These are phyloP conservation scores for Anaspis maculata DNA, from an alignment of 2,888 invertebrate genomes.

Conservation along the genomic window DNA sequence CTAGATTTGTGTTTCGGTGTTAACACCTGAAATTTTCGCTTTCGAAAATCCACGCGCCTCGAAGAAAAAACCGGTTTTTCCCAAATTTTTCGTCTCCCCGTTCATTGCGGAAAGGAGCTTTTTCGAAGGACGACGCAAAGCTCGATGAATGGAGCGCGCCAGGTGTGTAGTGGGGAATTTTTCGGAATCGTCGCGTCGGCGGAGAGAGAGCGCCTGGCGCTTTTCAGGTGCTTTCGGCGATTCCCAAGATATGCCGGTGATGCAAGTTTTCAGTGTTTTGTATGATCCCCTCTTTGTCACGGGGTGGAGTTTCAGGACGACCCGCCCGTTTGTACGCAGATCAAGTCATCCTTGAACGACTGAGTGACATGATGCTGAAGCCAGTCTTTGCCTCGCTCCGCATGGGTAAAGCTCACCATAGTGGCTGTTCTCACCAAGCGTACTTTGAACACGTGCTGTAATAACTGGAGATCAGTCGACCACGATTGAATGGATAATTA, in stretches of 20 bases:
- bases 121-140: too few relatives aligned
- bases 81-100: too few relatives aligned
- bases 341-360: conserved; percentile 42
- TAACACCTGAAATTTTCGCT: conserved; percentile 4
- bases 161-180: too few relatives aligned
- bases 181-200: too few relatives aligned
- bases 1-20: conserved; percentile 10
- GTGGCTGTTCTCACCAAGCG: conserved; percentile 26
- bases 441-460: conserved; percentile 35
- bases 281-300: conserved; percentile 2
- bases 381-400: conserved; percentile 41
- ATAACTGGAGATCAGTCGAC: conserved; percentile 34
- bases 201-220: too few relatives aligned
- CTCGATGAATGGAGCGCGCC: too few relatives aligned
- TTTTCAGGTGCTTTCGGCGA: neutral
- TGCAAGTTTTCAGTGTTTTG: conserved; percentile 1
- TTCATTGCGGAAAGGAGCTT: too few relatives aligned
- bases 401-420: conserved; percentile 39
- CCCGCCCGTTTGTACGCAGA: conserved; percentile 35
- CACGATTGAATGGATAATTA: conserved; percentile 38
- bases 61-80: too few relatives aligned
- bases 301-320: conserved; percentile 3
- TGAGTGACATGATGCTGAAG: conserved; percentile 40
- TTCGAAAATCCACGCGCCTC: too few relatives aligned
- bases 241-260: neutral